Base-by-base conservation (phyloP, 2,888 invertebrate genomes). In the Ochlodes sylvanus region DNA sequence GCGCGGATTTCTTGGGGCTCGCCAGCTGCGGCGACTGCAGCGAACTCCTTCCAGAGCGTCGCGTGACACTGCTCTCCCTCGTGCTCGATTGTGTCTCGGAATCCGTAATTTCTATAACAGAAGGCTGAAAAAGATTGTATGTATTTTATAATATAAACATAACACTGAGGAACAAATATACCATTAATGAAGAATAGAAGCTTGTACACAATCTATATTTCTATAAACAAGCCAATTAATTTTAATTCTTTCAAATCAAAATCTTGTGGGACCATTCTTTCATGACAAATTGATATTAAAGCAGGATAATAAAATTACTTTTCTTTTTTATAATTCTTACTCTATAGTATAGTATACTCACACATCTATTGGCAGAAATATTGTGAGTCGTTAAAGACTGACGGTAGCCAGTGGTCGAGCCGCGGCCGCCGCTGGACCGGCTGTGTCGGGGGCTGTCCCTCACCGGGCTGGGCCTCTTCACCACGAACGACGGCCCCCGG, bases 1-100 rank as follows among this genome's bases (percentile, higher is more conserved):
- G 82, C 0, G 92, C 86, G 0, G 93, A 92, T 69, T 92, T 92
- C 61, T 77, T 83, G 0, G 89, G 86, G 63, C 78, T 84, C 10
- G 74, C 76, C 4, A 76, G 58, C 12, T 0, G 61, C 7, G 41
- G 78, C 72, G 81, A 82, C 9, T 68, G 72, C 2, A 64, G 58
- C 0, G 73, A 65, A 27, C 72, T 77, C 2, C 2, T 63, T 55
- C 4, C 52, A 1, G 80, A 74, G 3, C 75, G 78, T 14, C 63
- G 69, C 14, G 64, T 58, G 5, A 64, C n/a, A 17, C 62, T 65
- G 66, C 74, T 74, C 4, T 47, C 69, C 42, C 73, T 75, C 4
- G 63, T 27, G 2, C 71, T 71, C 14, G 69, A 63, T 14, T 60
- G 41, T 7, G 7, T 71, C 12, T 74, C 75, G 4, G 83, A 78